phyloP scores from a whole-genome alignment of 2,797 vertebrate species.

The Bovichtus variegatus region DNA sequence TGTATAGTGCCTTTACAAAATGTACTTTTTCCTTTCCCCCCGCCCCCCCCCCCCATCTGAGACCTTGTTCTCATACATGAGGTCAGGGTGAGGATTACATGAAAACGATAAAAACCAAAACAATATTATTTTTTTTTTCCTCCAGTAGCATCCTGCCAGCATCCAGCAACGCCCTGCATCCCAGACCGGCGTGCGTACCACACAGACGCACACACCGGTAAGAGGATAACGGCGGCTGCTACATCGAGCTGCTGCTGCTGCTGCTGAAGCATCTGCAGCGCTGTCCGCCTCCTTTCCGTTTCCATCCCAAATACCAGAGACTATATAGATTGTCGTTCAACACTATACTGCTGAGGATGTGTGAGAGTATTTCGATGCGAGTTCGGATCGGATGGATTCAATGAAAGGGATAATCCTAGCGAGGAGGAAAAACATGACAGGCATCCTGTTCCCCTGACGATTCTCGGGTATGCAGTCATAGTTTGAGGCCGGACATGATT shows the following conservation, averaged over 20 bases:
- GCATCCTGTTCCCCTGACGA: constrained; percentile 60
- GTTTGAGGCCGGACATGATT: constrained; percentile 78
- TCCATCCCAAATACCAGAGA: constrained; percentile 38
- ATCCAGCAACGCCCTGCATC: constrained; percentile 86
- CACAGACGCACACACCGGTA: constrained; percentile 72
- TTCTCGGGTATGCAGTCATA: constrained; percentile 73
- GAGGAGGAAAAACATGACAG: constrained; percentile 50
- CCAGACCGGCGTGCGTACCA: constrained; percentile 76
- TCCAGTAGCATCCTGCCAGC: constrained; percentile 73
- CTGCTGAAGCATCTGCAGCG: constrained; percentile 71
- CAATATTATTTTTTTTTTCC: not conserved
- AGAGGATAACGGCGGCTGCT: constrained; percentile 66
- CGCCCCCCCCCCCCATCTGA: not conserved
- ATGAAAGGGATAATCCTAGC: constrained; percentile 23
- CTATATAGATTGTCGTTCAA: constrained; percentile 17
- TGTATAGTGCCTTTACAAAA: not conserved
- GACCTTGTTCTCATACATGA: not conserved
- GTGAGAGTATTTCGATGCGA: constrained; percentile 23
- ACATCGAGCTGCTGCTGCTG: constrained; percentile 62
- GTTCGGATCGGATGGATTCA: constrained; percentile 51
- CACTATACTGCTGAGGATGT: constrained; percentile 36
- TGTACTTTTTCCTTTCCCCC: not conserved
- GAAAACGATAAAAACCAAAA: constrained; percentile 24
- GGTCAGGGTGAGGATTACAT: constrained; percentile 1
- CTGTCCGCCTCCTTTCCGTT: constrained; percentile 27